These are phyloP conservation scores for Pollachius pollachius DNA, from an alignment of 2,113 vertebrate genomes.

Conservation along the genomic window DNA sequence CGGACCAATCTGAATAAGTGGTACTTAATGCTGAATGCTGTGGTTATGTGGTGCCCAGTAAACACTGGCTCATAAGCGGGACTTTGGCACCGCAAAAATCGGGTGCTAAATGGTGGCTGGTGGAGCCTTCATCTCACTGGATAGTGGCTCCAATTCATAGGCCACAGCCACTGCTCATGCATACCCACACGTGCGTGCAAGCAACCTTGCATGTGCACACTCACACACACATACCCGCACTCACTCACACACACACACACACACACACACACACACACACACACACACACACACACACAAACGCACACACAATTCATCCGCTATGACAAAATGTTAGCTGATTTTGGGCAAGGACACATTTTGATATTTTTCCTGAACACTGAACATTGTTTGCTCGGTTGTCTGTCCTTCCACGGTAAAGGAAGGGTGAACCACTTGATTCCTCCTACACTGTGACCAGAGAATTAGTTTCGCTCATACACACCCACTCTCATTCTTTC, in stretches of 20 bases:
- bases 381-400: no score
- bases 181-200: background rate
- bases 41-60: slow-evolving; percentile 51
- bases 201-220: background rate
- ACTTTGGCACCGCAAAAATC: slow-evolving; percentile 16
- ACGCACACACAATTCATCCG: background rate
- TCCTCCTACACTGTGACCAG: no score
- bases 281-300: background rate
- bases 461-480: no score
- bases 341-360: no score
- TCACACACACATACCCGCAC: background rate
- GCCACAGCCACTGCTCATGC: background rate
- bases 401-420: no score
- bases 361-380: no score
- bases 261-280: background rate
- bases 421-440: no score
- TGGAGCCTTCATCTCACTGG: background rate
- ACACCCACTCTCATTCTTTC: background rate
- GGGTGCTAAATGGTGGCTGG: background rate
- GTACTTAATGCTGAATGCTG: slow-evolving; percentile 66
- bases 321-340: no score
- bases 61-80: slow-evolving; percentile 33
- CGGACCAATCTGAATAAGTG: slow-evolving; percentile 70
- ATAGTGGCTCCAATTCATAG: background rate
- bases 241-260: background rate